Conservation (phyloP, 2,797 vertebrate species). For the Thripadectes ignobilis region DNA sequence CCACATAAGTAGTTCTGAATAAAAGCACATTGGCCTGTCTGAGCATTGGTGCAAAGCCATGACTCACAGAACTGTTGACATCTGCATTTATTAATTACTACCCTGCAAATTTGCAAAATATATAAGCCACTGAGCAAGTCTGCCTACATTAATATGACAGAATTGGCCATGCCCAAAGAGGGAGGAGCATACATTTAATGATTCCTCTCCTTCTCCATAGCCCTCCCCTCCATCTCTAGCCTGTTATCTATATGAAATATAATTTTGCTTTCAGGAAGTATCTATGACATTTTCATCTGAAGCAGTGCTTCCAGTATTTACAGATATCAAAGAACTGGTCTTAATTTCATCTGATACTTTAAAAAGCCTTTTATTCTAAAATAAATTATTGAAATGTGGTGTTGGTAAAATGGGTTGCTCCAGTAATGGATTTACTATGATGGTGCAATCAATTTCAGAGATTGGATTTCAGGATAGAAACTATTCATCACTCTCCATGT, state of each 20-base stretch:
- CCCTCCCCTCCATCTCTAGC: neutral
- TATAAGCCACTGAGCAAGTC: neutral
- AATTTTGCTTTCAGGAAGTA: conserved; percentile 66
- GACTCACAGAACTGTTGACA: neutral
- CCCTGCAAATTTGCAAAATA: neutral
- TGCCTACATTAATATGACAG: neutral
- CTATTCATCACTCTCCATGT: conserved; percentile 65
- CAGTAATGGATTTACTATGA: conserved; percentile 69
- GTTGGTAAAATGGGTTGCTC: conserved; percentile 49
- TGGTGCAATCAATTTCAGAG: conserved; percentile 67
- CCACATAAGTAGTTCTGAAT: neutral
- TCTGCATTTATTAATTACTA: neutral
- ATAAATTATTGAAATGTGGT: conserved; percentile 70
- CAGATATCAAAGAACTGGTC: conserved; percentile 63
- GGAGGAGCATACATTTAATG: neutral
- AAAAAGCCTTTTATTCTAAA: conserved; percentile 71
- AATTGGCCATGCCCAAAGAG: neutral
- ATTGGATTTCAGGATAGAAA: conserved; percentile 69
- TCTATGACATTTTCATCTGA: conserved; percentile 26
- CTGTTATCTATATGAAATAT: conserved; percentile 43
- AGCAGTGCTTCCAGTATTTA: conserved; percentile 68
- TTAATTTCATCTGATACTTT: conserved; percentile 71
- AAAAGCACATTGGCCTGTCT: neutral
- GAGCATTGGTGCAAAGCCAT: neutral
- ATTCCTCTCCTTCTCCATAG: neutral